Evolutionary conservation across 2,113 vertebrate genomes (phyloP).

Genomic region (Tupaia chinensis): DNA sequence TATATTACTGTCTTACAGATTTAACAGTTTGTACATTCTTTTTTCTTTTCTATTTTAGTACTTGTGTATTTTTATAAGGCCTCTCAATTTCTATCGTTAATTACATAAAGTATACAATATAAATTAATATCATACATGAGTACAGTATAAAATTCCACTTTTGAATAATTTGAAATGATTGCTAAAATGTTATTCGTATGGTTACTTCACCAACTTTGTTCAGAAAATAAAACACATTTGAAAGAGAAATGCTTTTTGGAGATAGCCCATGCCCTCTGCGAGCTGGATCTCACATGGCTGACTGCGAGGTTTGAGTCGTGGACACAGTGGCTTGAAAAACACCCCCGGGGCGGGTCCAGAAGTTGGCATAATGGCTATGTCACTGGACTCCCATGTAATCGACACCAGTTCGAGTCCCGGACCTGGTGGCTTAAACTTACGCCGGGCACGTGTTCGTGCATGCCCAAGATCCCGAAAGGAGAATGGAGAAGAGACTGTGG

Average conservation of each 20-base stretch:
- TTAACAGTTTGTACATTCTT: neutral
- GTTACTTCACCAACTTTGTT: neutral
- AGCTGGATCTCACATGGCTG: no score
- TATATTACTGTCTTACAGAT: neutral
- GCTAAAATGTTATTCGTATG: neutral
- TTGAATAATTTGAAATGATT: conserved; percentile 20
- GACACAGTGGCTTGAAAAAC: no score
- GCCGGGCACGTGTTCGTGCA: no score
- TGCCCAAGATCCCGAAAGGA: no score
- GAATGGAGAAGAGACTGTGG: no score
- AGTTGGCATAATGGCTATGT: no score
- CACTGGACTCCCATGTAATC: no score
- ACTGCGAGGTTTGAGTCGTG: no score
- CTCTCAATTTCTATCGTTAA: neutral
- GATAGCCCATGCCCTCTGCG: no score
- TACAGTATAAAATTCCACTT: neutral
- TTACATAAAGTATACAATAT: neutral
- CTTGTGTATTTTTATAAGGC: neutral
- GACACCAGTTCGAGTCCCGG: no score
- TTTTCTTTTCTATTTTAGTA: conserved; percentile 16
- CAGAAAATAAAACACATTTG: conserved; percentile 33
- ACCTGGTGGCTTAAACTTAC: no score
- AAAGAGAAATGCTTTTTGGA: conserved; percentile 7
- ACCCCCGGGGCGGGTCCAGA: no score
- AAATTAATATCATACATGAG: neutral